Conservation (phyloP, 2,797 vertebrate genomes). For the Bovichtus diacanthus region DNA sequence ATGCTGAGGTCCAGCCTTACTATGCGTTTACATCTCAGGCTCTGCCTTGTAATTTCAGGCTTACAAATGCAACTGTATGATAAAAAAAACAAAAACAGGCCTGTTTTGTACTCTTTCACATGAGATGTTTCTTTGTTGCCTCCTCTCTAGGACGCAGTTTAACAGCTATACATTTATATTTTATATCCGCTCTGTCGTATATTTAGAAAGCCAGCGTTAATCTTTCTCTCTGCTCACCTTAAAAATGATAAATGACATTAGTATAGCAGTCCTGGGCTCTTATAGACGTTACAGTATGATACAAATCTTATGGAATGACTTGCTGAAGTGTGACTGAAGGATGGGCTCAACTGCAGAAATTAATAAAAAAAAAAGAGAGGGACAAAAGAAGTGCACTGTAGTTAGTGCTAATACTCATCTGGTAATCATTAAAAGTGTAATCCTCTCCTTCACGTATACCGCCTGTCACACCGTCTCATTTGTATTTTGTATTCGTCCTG, state of each 20-base stretch:
- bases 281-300: conserved; percentile 15
- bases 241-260: conserved; percentile 26
- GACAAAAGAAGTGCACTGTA: background rate
- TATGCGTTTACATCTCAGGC: background rate
- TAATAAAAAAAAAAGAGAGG: background rate
- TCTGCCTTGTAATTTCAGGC: background rate
- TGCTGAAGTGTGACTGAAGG: conserved; percentile 1
- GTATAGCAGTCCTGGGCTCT: background rate
- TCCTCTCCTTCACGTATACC: background rate
- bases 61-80: background rate
- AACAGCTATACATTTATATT: background rate
- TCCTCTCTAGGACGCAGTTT: background rate
- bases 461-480: conserved; percentile 3
- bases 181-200: background rate
- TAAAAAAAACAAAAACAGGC: background rate
- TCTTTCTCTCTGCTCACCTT: conserved; percentile 4
- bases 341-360: background rate
- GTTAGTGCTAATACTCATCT: conserved; percentile 10
- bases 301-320: conserved; percentile 9
- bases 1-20: too few relatives aligned
- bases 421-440: background rate
- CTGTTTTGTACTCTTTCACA: background rate
- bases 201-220: conserved; percentile 1
- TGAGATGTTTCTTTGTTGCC: background rate
- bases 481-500: background rate